These are phyloP conservation scores for Struthidea cinerea DNA, from an alignment of 2,113 vertebrate genomes.

Conservation along the genomic window DNA sequence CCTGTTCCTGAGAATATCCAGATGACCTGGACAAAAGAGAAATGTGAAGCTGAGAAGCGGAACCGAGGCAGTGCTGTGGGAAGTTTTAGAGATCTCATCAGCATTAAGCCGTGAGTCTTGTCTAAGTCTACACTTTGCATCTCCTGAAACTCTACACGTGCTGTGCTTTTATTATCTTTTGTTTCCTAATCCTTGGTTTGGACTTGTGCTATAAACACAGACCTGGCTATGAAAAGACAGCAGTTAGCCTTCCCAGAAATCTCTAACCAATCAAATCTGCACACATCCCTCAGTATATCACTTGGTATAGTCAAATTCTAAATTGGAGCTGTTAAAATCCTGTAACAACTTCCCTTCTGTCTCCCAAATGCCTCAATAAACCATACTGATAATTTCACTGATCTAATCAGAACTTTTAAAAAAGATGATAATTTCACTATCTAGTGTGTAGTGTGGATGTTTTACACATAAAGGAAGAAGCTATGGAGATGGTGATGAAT, in stretches of 20 bases:
- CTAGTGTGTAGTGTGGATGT: neutral
- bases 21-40: constrained; percentile 97
- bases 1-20: constrained; percentile 85
- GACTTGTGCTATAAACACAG: neutral
- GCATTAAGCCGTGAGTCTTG: constrained; percentile 91
- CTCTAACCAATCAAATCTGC: neutral
- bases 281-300: neutral
- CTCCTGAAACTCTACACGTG: neutral
- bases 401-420: neutral
- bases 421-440: neutral
- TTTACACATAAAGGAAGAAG: neutral
- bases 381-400: neutral
- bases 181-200: neutral
- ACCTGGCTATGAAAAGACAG: neutral
- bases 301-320: neutral
- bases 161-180: neutral
- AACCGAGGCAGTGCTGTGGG: constrained; percentile 80
- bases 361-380: neutral
- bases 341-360: neutral
- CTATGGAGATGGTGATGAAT: neutral
- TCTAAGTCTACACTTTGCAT: neutral
- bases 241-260: neutral
- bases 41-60: constrained; percentile 80
- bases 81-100: constrained; percentile 92
- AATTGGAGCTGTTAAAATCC: neutral